A percentile compares a stretch with the other conserved stretches of the same genome.
Conservation (phyloP, 1,140 invertebrate genomes). For the Neodiprion lecontei region DNA sequence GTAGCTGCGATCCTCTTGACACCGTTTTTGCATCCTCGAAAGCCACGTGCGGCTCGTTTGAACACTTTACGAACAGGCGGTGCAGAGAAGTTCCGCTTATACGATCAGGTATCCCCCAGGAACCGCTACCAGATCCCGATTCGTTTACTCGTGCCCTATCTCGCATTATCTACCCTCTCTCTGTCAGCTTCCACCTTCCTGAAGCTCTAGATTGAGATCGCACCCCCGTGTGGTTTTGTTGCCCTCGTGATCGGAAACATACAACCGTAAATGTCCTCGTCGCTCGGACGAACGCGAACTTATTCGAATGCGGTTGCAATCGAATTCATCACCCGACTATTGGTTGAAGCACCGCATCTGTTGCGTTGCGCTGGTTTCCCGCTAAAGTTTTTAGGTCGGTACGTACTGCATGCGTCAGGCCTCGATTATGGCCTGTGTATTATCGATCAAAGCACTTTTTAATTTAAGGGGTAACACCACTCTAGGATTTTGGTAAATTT, state of each 20-base stretch:
- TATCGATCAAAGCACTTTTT: no score
- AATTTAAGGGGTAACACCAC: no score
- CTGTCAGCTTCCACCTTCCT: neutral
- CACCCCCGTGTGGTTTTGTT: neutral
- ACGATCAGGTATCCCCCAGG: slow-evolving; percentile 6
- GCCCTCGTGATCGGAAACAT: no score
- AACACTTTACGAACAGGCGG: slow-evolving; percentile 19
- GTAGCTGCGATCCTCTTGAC: neutral
- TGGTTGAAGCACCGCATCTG: neutral
- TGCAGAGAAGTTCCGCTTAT: slow-evolving; percentile 1
- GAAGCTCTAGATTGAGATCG: neutral
- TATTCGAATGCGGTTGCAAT: neutral
- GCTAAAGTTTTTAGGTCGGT: no score
- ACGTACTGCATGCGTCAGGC: no score
- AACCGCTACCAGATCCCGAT: neutral
- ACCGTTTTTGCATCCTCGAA: slow-evolving; percentile 19
- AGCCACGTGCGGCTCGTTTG: slow-evolving; percentile 34
- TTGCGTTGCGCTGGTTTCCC: neutral
- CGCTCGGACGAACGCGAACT: neutral
- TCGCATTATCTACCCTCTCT: neutral
- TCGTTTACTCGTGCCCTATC: neutral
- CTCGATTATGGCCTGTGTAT: no score
- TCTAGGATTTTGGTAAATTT: no score
- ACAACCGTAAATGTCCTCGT: no score
- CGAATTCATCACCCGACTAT: neutral